Evolutionary conservation across 2,888 invertebrate genomes (phyloP).

Genomic region (Ypsolopha scabrella): DNA sequence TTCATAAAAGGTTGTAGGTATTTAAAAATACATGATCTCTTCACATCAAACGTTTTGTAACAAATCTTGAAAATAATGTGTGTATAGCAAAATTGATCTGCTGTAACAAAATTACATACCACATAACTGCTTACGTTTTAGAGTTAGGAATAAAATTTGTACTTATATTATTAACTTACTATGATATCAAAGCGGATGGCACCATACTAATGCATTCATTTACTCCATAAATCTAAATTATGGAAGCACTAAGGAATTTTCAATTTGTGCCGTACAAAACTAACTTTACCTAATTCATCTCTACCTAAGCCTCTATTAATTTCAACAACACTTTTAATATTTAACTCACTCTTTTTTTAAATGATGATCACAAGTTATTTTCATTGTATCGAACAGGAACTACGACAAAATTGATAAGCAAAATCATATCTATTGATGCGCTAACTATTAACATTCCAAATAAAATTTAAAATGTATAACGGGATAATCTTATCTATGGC

Average conservation of each 20-base stretch:
- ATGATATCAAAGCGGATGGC: slow-evolving; percentile 9
- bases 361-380: neutral
- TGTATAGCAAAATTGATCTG: too few species aligned
- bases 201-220: slow-evolving; percentile 5
- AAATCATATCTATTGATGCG: too few species aligned
- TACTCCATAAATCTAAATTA: slow-evolving; percentile 12
- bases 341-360: neutral
- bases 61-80: too few species aligned
- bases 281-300: slow-evolving; percentile 10
- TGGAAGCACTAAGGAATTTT: slow-evolving; percentile 53
- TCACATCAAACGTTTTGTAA: too few species aligned
- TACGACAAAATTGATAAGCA: too few species aligned
- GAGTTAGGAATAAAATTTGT: slow-evolving; percentile 7
- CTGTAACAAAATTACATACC: too few species aligned
- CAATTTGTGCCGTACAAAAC: slow-evolving; percentile 29
- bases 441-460: too few species aligned
- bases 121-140: neutral
- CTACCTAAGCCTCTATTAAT: neutral
- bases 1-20: too few species aligned
- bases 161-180: slow-evolving; percentile 7
- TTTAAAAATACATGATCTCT: too few species aligned
- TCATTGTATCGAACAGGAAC: neutral
- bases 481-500: too few species aligned
- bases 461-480: too few species aligned
- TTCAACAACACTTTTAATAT: neutral